These are phyloP conservation scores for Ginglymostoma cirratum DNA, from an alignment of 2,113 vertebrate species.

Conservation along the genomic window DNA sequence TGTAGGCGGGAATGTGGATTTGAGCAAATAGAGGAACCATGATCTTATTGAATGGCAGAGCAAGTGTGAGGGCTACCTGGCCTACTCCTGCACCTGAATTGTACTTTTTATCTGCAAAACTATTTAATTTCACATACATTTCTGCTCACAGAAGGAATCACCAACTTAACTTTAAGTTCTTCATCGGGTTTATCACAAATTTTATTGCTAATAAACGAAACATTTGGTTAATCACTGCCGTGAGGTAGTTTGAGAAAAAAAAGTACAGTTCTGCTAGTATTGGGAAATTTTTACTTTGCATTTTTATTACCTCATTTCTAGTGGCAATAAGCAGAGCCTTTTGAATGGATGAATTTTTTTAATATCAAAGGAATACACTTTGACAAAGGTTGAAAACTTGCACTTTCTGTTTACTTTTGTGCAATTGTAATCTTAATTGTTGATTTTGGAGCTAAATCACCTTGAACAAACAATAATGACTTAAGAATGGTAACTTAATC, in stretches of 20 bases:
- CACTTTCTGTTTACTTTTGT: not conserved
- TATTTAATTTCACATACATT: not conserved
- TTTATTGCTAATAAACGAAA: not conserved
- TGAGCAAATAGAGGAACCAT: no score
- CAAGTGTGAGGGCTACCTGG: no score
- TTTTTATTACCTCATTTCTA: not conserved
- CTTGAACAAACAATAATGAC: not conserved
- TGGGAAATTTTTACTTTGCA: not conserved
- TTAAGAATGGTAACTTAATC: no score
- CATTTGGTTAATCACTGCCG: not conserved
- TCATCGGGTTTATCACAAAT: not conserved
- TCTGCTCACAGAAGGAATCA: not conserved
- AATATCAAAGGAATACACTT: not conserved
- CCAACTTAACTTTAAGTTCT: not conserved
- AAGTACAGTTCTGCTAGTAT: not conserved
- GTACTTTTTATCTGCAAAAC: not conserved
- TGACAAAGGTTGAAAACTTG: not conserved
- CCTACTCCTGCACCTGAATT: no score
- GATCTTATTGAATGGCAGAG: no score
- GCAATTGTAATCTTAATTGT: not conserved
- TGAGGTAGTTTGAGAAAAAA: not conserved
- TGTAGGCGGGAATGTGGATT: no score
- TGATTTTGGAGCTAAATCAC: not conserved
- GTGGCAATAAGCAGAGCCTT: not conserved
- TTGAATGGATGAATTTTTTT: not conserved